Base-by-base conservation (phyloP, 2,113 vertebrate species). In the Lichenostomus cassidix region DNA sequence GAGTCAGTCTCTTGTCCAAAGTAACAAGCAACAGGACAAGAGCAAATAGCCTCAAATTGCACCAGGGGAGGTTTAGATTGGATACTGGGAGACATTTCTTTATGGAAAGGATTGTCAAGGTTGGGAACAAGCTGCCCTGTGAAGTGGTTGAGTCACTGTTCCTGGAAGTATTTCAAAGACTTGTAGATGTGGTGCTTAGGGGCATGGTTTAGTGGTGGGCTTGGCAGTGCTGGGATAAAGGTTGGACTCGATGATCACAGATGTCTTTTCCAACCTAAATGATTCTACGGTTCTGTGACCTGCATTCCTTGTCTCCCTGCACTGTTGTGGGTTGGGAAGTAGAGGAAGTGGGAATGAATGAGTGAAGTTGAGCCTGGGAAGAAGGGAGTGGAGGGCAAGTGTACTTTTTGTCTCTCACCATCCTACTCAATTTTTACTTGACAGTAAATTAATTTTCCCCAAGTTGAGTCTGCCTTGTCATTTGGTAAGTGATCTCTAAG, bases 1-100 rank as follows among this genome's bases (percentile, higher is more conserved):
- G 46, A 15, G 5, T 74, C 0, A 0, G 7, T 37, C 15, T 52
- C 33, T 59, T 39, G 19, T 67, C 33, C 17, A 27, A 33, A 50
- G 27, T 39, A 33, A 46, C 23, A 52, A 24, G n/a, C 15, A 19
- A 64, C 23, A 39, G 33, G 27, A 52, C 46, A 46, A 60, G 69
- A 60, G 28, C 53, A 89, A 74, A 53, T 6, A n/a, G 29, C 19
- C 15, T 67, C 15, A 24, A 29, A 11, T 44, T 74, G 39, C 23
- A 16, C 15, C 7, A 29, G 23, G 7, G 23, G 11, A 60, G 12
- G 15, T n/a, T 59, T 67, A 60, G 33, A 29, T 15, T 60, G 39
- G 46, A 12, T 67, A 39, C 39, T 53, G 62, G 20, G 53, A 67
- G 74, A 46, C 13, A 17, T 75, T 75, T 68, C 16, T 52, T 46